Base-by-base conservation (phyloP, 2,888 invertebrate genomes). In the Azorinus chamasolen region DNA sequence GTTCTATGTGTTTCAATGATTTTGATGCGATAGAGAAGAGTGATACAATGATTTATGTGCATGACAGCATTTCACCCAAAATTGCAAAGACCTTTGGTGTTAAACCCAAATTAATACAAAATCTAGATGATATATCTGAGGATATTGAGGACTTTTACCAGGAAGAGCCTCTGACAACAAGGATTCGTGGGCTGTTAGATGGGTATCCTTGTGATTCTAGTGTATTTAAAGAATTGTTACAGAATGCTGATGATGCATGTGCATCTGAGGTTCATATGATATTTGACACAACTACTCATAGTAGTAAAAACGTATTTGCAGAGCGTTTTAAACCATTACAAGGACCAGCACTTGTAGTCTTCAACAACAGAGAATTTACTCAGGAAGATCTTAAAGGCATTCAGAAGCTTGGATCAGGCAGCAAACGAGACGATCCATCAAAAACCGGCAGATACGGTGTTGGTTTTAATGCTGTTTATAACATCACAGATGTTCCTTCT, bases 231-330 rank as follows among this genome's bases (percentile, higher is more conserved):
- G 92, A 92, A 80, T 77, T 92, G 10, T 59, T 92, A 1, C 91
- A 91, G 70, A 91, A 91, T 83, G 89, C 91, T 16, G 91, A 91
- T 64, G 90, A 91, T 74, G 89, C 91, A 18, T 83, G 85, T 2
- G 89, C 91, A 1, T 85, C 89, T 3, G 58, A 68, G 65, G 41
- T 78, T 16, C 41, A 57, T 45, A 73, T 78, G 24, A 14, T 78
- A 10, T 25, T 45, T 39, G 78, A 78, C 24, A 57, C 27, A n/a
- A 51, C 37, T 24, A 57, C 14, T 4, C 71, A 71, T 55, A 10
- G 54, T 0, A 37, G 22, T n/a, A 25, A 45, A 0, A 48, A 64
- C 48, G 51, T 74, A 18, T 48, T 74, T n/a, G 48, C 48, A 18
- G 16, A 43, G 8, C 22, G 32, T 8, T 71, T 57, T 54, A 45